These are phyloP conservation scores for Lontra canadensis DNA, from an alignment of 2,113 vertebrate genomes.

Conservation along the genomic window DNA sequence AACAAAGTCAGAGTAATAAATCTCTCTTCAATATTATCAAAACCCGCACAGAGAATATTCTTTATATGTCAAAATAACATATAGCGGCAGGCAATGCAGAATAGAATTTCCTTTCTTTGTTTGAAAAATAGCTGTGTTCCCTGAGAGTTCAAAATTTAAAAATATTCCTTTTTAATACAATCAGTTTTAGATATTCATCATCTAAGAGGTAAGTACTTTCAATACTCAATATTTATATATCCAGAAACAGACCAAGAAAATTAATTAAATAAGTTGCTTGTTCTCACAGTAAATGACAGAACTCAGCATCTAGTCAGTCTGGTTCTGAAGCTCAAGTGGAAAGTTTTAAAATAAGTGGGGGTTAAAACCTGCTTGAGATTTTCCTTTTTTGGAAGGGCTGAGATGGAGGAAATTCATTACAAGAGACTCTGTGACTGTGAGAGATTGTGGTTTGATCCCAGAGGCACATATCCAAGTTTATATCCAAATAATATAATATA, in stretches of 20 bases:
- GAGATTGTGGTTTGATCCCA: background rate
- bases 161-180: background rate
- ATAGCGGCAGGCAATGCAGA: background rate
- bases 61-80: background rate
- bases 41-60: background rate
- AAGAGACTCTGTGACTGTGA: background rate
- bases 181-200: background rate
- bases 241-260: background rate
- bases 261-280: background rate
- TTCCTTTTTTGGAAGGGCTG: background rate
- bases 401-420: background rate
- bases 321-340: background rate
- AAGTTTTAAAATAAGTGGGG: background rate
- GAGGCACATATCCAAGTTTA: background rate
- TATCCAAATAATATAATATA: too few species aligned
- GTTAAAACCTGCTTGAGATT: background rate
- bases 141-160: background rate
- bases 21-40: background rate
- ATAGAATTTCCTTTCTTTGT: background rate
- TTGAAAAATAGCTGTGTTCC: background rate
- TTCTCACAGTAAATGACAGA: background rate
- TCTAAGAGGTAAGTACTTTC: background rate
- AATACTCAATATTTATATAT: background rate
- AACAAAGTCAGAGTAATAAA: background rate
- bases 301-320: background rate